Evolutionary conservation across 2,888 invertebrate genomes (phyloP).

Genomic region (Myathropa florea): DNA sequence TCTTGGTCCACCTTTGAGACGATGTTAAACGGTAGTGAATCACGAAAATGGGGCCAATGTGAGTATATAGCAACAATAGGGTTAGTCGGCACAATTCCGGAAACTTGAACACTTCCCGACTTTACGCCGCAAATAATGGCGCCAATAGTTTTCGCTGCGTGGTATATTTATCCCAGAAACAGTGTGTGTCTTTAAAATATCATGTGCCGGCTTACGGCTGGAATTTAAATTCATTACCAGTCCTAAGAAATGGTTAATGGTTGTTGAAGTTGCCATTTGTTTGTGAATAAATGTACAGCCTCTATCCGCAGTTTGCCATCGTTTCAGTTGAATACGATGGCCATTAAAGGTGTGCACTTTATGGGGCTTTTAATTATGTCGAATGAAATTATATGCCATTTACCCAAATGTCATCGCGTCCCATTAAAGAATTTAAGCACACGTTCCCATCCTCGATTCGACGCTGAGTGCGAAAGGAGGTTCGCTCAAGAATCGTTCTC

Average conservation of each 20-base stretch:
- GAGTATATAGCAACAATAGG: not conserved
- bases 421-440: not conserved
- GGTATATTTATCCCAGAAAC: not conserved
- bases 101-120: not conserved
- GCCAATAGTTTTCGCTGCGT: conserved; percentile 11
- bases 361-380: not conserved
- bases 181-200: conserved; percentile 10
- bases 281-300: not conserved
- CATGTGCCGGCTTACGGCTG: conserved; percentile 9
- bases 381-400: not conserved
- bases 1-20: conserved; percentile 10
- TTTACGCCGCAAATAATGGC: conserved; percentile 23
- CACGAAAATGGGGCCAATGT: conserved; percentile 42
- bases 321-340: not conserved
- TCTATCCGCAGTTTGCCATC: not conserved
- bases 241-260: conserved; percentile 3
- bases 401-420: not conserved
- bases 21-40: conserved; percentile 43
- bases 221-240: conserved; percentile 51
- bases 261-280: conserved; percentile 6
- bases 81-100: not conserved
- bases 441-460: not conserved
- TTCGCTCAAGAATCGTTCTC: not conserved
- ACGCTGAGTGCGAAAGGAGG: not conserved
- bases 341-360: not conserved